Percentiles rank a stretch among this genome's conserved stretches.
phyloP scores from a whole-genome alignment of 1,140 invertebrate species.

The Eumeta japonica region DNA sequence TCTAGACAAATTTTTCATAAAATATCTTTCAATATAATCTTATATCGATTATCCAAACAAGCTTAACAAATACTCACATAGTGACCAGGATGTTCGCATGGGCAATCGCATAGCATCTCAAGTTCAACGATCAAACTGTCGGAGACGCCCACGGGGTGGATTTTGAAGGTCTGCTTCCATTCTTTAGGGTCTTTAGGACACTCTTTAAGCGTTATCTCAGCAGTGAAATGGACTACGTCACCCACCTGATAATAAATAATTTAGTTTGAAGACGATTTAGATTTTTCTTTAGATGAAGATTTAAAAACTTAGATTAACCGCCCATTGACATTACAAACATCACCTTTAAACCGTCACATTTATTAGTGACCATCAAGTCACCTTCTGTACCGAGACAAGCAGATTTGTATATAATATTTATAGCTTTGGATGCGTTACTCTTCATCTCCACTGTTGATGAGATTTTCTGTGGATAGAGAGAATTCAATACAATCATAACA shows the following conservation, averaged over 20 bases:
- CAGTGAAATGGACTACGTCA: slow-evolving; percentile 71
- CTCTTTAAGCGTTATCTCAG: slow-evolving; percentile 69
- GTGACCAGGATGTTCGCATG: slow-evolving; percentile 72
- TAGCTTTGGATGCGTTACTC: slow-evolving; percentile 80
- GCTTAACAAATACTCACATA: slow-evolving; percentile 38
- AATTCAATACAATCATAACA: too few relatives aligned
- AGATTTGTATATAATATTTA: slow-evolving; percentile 87
- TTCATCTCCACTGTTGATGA: slow-evolving; percentile 90
- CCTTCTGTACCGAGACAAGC: slow-evolving; percentile 71
- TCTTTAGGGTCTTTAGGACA: slow-evolving; percentile 74
- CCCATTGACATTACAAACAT: background rate
- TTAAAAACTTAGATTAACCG: too few relatives aligned
- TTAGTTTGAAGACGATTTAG: background rate
- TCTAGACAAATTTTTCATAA: too few relatives aligned
- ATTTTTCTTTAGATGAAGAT: too few relatives aligned
- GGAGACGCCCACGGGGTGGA: slow-evolving; percentile 90
- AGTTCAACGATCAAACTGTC: slow-evolving; percentile 83
- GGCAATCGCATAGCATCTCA: slow-evolving; percentile 88
- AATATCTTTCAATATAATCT: too few relatives aligned
- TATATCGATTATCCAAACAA: too few relatives aligned
- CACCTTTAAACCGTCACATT: slow-evolving; percentile 74
- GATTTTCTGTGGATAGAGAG: slow-evolving; percentile 76
- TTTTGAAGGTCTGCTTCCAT: slow-evolving; percentile 80
- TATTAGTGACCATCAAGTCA: slow-evolving; percentile 67
- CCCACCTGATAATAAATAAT: slow-evolving; percentile 81